phyloP scores from a whole-genome alignment of 2,113 vertebrate species.

The Chamaea fasciata region DNA sequence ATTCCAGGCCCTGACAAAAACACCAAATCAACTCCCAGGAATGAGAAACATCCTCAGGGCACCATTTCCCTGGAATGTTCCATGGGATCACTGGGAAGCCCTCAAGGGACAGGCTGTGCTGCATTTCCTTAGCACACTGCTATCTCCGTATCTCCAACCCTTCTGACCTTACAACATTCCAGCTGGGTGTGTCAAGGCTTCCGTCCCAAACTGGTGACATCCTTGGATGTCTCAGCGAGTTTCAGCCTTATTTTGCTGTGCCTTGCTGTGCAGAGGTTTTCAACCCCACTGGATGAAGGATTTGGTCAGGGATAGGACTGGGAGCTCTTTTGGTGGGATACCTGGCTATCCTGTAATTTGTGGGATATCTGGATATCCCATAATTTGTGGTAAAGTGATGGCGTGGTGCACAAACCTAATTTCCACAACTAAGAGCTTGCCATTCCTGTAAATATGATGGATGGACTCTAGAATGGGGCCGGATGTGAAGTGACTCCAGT shows the following conservation, averaged over 20 bases:
- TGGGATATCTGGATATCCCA: neutral
- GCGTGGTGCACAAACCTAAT: fast-evolving
- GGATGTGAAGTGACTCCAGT: neutral
- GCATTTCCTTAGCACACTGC: neutral
- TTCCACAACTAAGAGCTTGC: neutral
- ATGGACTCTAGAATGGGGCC: neutral
- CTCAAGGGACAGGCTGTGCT: too few relatives aligned
- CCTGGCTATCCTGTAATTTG: too few relatives aligned
- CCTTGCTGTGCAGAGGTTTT: neutral
- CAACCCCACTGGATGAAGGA: neutral
- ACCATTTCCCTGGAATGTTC: neutral
- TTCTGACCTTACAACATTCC: neutral
- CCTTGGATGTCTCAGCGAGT: neutral
- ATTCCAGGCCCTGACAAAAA: neutral
- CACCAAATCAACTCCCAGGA: neutral
- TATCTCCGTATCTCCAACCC: neutral
- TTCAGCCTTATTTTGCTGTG: neutral
- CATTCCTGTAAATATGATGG: neutral
- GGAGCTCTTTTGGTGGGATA: neutral
- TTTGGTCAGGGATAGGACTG: neutral
- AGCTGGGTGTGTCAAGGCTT: neutral
- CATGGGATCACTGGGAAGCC: neutral
- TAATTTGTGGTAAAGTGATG: neutral
- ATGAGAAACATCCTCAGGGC: fast-evolving
- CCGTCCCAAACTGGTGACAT: neutral